Evolutionary conservation across 2,888 invertebrate genomes (phyloP).

Genomic region (Amphimallon solstitiale): DNA sequence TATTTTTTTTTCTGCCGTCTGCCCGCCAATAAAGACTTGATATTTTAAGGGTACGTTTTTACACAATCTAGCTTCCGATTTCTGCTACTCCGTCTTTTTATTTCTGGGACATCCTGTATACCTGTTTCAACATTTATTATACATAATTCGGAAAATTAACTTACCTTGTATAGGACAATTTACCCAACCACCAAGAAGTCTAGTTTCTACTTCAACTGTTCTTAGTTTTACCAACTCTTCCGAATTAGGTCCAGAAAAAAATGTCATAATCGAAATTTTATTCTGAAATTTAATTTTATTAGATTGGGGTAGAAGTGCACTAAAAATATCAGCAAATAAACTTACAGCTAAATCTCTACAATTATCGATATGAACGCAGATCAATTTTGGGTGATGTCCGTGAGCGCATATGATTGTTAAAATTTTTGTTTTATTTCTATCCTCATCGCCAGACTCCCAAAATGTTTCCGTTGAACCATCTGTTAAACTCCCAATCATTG

Average conservation of each 20-base stretch:
- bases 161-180: constrained; percentile 82
- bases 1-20: too few species aligned
- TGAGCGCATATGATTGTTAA: constrained; percentile 76
- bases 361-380: constrained; percentile 94
- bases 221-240: constrained; percentile 85
- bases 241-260: constrained; percentile 82
- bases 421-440: constrained; percentile 90
- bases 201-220: constrained; percentile 88
- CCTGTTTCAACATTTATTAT: too few species aligned
- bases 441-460: constrained; percentile 99
- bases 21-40: too few species aligned
- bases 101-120: too few species aligned
- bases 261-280: constrained; percentile 87
- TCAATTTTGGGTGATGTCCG: constrained; percentile 74
- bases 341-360: constrained; percentile 88
- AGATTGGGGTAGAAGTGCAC: background rate
- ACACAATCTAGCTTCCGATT: too few species aligned
- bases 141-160: constrained; percentile 44
- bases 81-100: too few species aligned
- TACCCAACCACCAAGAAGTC: constrained; percentile 84
- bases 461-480: constrained; percentile 98
- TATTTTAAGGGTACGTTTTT: too few species aligned
- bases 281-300: constrained; percentile 70
- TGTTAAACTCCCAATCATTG: constrained; percentile 91
- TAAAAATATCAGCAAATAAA: constrained; percentile 41